phyloP scores from a whole-genome alignment of 2,797 vertebrate species.

The Hippoglossus hippoglossus region DNA sequence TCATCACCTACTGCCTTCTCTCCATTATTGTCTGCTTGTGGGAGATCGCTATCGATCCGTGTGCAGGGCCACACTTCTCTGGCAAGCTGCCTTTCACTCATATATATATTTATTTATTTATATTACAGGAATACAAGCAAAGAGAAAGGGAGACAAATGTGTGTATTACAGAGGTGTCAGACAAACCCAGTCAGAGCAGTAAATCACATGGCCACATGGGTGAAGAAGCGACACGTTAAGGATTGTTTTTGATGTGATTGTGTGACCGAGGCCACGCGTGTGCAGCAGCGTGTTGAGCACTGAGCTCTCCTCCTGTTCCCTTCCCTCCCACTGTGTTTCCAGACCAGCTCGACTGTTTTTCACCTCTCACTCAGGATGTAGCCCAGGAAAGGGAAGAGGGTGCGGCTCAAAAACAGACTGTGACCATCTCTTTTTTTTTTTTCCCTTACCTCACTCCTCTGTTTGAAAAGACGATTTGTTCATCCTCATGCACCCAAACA shows the following conservation, averaged over 20 bases:
- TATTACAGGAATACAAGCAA: slow-evolving; percentile 9
- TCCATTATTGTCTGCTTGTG: slow-evolving; percentile 68
- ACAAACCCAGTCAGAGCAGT: slow-evolving; percentile 19
- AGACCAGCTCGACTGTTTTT: slow-evolving; percentile 50
- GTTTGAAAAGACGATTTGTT: slow-evolving; percentile 9
- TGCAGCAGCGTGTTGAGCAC: slow-evolving; percentile 23
- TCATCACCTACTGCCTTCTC: slow-evolving; percentile 59
- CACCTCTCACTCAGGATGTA: slow-evolving; percentile 53
- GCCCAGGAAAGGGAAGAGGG: slow-evolving; percentile 71
- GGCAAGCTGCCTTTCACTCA: slow-evolving; percentile 27
- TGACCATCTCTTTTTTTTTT: slow-evolving; percentile 24
- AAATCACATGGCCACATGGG: slow-evolving; percentile 25
- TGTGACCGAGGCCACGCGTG: slow-evolving; percentile 1
- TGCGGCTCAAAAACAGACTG: slow-evolving; percentile 56
- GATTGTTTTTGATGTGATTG: slow-evolving; percentile 21
- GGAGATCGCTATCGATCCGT: slow-evolving; percentile 63
- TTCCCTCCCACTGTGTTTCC: slow-evolving; percentile 35
- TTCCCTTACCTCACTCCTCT: neutral
- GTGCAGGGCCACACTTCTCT: slow-evolving; percentile 19
- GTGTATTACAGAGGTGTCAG: slow-evolving; percentile 20
- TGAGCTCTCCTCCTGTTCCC: slow-evolving; percentile 18
- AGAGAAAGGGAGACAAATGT: slow-evolving; percentile 14
- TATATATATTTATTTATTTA: slow-evolving; percentile 28
- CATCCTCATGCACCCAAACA: neutral
- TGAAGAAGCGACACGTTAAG: slow-evolving; percentile 22